Base-by-base conservation (phyloP, 2,113 vertebrate genomes). In the Alaudala cheleensis region DNA sequence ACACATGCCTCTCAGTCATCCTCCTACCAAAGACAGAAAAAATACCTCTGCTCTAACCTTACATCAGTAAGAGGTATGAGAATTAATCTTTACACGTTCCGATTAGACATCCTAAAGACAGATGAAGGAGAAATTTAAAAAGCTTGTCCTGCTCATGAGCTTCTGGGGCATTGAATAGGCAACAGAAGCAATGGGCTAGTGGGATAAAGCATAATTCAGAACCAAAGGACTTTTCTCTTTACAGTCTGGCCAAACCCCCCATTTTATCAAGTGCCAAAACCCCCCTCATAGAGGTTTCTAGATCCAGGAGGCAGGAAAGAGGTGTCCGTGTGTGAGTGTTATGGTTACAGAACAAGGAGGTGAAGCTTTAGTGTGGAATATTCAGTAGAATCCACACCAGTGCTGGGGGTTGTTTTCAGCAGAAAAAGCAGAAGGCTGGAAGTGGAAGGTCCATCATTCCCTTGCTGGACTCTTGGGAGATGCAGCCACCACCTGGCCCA, bases 341-440 rank as follows among this genome's bases (percentile, higher is more conserved):
- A 34, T 0, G 0, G 51, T 11, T 25, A 22, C 11, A 42, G 33
- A 58, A 58, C 5, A 66, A 76, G 25, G 6, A 49, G 31, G 31
- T 31, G 31, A n/a, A 50, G 9, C 10, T 34, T 50, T 31, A 42
- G 13, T 8, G 71, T 17, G 51, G 13, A 86, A 42, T 34, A 50
- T 42, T 50, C 61, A 66, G 2, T 6, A 42, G 20, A 29, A 74
- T 7, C 42, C 60, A n/a, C 50, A 85, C 3, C 29, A 57, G 34
- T 9, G 29, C 20, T n/a, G 20, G 34, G 34, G 31, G 12, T 4
- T 57, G 60, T 31, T 42, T 74, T 57, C 51, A 50, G 42, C 42
- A 66, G 71, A 21, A 66, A 57, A 57, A 57, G 15, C 15, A 42
- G 4, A 13, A 5, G 7, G 12, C 31, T 51, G 44, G 25, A 25